Conservation (phyloP, 2,113 vertebrate genomes). For the Alces alces region DNA sequence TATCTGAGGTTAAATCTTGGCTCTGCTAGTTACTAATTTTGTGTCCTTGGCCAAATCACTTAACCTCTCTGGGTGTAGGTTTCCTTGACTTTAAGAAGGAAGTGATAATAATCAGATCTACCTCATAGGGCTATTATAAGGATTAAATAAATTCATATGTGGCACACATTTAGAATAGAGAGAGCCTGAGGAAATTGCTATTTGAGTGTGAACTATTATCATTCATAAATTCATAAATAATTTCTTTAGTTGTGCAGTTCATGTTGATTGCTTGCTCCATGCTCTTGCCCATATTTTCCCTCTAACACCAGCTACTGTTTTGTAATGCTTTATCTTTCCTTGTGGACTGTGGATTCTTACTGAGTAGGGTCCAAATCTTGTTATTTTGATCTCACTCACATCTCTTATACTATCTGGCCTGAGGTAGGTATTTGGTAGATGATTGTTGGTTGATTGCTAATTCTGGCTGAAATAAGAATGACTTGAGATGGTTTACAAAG, state of each 20-base stretch:
- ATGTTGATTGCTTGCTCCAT: background rate
- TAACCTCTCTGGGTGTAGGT: background rate
- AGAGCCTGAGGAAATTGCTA: background rate
- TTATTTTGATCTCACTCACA: background rate
- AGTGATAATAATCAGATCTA: background rate
- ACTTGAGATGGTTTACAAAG: background rate
- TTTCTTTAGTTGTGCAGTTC: background rate
- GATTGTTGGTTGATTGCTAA: background rate
- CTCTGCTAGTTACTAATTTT: background rate
- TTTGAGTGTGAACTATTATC: background rate
- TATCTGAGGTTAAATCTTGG: background rate
- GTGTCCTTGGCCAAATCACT: background rate
- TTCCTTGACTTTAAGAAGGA: background rate
- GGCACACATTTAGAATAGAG: background rate
- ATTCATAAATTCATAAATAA: background rate
- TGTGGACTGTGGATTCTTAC: background rate
- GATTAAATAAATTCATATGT: background rate
- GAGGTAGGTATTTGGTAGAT: background rate
- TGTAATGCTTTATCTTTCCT: background rate
- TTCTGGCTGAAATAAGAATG: background rate
- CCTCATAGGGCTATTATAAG: background rate
- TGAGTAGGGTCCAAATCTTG: background rate
- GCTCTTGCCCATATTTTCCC: background rate
- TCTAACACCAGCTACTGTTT: background rate
- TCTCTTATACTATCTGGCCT: background rate